Percentiles rank a stretch among this genome's conserved stretches.
These are phyloP conservation scores for Hoplodrina blanda DNA, from an alignment of 2,888 invertebrate genomes.

Conservation along the genomic window DNA sequence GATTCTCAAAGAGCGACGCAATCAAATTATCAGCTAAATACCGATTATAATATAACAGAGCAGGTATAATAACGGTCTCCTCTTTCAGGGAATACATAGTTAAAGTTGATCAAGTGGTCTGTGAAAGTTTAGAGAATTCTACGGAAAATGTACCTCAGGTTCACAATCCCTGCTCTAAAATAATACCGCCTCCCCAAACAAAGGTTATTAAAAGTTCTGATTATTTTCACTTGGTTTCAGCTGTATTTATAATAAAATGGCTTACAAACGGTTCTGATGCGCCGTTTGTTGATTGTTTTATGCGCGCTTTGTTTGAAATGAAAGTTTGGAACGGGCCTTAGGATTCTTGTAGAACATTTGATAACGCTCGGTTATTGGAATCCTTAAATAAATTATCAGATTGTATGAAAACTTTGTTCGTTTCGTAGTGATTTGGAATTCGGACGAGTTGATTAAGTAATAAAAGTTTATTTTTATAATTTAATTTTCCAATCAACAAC, in stretches of 20 bases:
- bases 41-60: no score
- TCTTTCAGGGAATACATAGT: no score
- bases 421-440: slow-evolving; percentile 1
- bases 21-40: no score
- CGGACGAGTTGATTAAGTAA: background rate
- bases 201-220: slow-evolving; percentile 64
- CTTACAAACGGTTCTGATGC: slow-evolving; percentile 52
- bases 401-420: slow-evolving; percentile 12
- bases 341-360: slow-evolving; percentile 10
- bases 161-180: slow-evolving; percentile 41
- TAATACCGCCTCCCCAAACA: slow-evolving; percentile 48
- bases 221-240: slow-evolving; percentile 56
- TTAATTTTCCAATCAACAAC: slow-evolving; percentile 1
- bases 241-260: slow-evolving; percentile 56
- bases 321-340: slow-evolving; percentile 34
- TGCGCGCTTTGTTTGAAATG: slow-evolving; percentile 42
- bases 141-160: background rate
- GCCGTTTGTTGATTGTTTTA: slow-evolving; percentile 55
- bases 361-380: slow-evolving; percentile 16
- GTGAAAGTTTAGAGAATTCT: background rate
- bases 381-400: slow-evolving; percentile 26
- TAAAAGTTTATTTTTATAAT: background rate
- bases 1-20: no score
- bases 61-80: no score
- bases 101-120: no score